These are phyloP conservation scores for Pyrocoelia pectoralis DNA, from an alignment of 2,888 invertebrate genomes.

Conservation along the genomic window DNA sequence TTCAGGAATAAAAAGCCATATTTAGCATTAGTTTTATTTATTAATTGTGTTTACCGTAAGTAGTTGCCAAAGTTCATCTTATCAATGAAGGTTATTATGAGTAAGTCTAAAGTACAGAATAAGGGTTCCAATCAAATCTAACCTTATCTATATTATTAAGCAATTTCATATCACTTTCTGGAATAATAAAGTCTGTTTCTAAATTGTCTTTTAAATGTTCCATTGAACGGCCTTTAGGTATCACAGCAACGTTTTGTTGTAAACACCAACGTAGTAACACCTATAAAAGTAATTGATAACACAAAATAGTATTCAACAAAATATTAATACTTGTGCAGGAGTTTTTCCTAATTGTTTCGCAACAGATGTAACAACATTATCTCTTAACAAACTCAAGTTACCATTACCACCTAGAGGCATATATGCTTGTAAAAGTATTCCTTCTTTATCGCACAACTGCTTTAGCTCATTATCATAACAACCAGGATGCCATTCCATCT, in stretches of 20 bases:
- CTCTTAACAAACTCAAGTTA: constrained; percentile 63
- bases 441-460: constrained; percentile 68
- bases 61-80: neutral
- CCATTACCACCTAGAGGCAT: constrained; percentile 74
- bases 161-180: constrained; percentile 62
- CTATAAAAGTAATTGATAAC: too few species aligned
- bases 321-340: constrained; percentile 64
- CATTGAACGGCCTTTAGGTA: constrained; percentile 69
- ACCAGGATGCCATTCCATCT: constrained; percentile 85
- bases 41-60: too few species aligned
- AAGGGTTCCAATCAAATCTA: constrained; percentile 67
- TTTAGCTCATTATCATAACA: constrained; percentile 70
- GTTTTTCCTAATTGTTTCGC: constrained; percentile 67
- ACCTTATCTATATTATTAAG: constrained; percentile 60
- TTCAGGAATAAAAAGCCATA: neutral
- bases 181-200: constrained; percentile 66
- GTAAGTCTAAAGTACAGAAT: constrained; percentile 12
- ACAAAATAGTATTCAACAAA: too few species aligned
- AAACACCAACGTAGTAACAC: constrained; percentile 78
- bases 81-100: neutral
- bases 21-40: neutral
- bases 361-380: constrained; percentile 66
- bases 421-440: constrained; percentile 81
- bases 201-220: constrained; percentile 69
- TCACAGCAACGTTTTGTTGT: constrained; percentile 73